Base-by-base conservation (phyloP, 2,113 vertebrate species). In the Gadus macrocephalus region DNA sequence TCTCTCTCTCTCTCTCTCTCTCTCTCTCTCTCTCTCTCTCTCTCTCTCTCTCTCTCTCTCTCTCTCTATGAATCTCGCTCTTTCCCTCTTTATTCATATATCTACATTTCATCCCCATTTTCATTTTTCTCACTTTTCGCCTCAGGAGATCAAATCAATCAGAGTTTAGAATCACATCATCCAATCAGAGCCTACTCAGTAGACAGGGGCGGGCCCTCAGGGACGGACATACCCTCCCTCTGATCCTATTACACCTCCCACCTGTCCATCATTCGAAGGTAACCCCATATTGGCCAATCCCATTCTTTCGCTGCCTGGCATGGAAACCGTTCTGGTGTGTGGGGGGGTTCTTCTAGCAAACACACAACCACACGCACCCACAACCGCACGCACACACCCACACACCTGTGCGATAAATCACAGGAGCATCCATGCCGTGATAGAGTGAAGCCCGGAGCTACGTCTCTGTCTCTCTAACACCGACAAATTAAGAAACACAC, bases 231-330 rank as follows among this genome's bases (percentile, higher is more conserved):
- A 87, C 78, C 67, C 69, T 72, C 81, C 78, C 83, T 68, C 66
- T 82, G 83, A 87, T 84, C 81, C 78, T 78, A 90, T 88, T 87
- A 87, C 72, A 77, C 79, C 71, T 83, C 86, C 87, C 77, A 84
- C 81, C 82, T 88, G 89, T 85, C 84, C 59, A 62, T 88, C 86
- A 83, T 78, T 78, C 42, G 77, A 72, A 76, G 77, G 68, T 80
- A 85, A 66, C 68, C 71, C 79, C 80, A 84, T 75, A 70, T 5
- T 69, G 70, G 68, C 78, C 69, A 80, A 71, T 81, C 66, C 65
- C 79, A 78, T 87, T 75, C 62, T 70, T 74, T 74, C 62, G 73
- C 62, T 55, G 74, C 75, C 55, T 83, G 81, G 76, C 78, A 80
- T 83, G 74, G 38, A 72, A 73, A 63, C 72, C 79, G 71, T 70